phyloP scores from a whole-genome alignment of 2,113 vertebrate species.

The Gadus chalcogrammus region DNA sequence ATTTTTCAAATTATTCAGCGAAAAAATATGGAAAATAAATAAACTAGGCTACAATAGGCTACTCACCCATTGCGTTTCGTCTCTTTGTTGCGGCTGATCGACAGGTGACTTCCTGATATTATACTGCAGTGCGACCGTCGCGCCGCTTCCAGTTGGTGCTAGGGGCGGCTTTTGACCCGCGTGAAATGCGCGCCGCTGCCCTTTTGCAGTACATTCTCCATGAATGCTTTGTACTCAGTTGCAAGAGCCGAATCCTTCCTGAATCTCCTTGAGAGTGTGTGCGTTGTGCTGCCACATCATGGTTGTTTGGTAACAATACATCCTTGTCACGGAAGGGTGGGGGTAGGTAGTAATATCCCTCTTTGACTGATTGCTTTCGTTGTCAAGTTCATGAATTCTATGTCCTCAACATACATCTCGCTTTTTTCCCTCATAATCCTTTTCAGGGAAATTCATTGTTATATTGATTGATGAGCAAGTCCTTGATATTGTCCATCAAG shows the following conservation, averaged over 20 bases:
- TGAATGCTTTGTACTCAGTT: slow-evolving; percentile 15
- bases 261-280: background rate
- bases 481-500: background rate
- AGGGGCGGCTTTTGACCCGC: too few species aligned
- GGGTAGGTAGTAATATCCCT: slow-evolving; percentile 3
- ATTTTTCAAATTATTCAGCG: too few species aligned
- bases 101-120: too few species aligned
- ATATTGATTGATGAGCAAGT: background rate
- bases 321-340: slow-evolving; percentile 2
- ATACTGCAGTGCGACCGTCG: too few species aligned
- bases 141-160: too few species aligned
- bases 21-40: too few species aligned
- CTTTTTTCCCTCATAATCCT: slow-evolving; percentile 5
- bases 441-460: slow-evolving; percentile 9
- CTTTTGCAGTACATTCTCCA: background rate
- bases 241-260: background rate
- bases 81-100: too few species aligned
- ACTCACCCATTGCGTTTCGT: too few species aligned
- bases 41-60: too few species aligned
- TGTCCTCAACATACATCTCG: slow-evolving; percentile 14
- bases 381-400: background rate
- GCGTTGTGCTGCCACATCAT: background rate
- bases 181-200: background rate
- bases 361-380: background rate
- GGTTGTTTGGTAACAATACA: slow-evolving; percentile 8